Evolutionary conservation across 2,888 invertebrate species (phyloP), one percentile per base, ranked within the genome.

Genomic region (Microplitis manilae): DNA sequence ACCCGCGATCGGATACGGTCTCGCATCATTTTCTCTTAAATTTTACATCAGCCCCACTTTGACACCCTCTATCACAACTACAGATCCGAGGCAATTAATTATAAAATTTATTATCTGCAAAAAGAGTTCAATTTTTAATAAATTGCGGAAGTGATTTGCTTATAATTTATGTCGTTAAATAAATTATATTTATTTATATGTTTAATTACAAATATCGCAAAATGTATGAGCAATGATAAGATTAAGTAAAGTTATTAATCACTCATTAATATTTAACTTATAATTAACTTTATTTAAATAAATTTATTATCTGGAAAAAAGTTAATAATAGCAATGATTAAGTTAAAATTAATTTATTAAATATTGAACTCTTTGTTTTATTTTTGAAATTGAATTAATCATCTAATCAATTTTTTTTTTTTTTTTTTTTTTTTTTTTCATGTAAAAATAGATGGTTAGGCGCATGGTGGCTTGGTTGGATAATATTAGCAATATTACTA

Each of bases 401-500:
- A 50, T 50, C 5, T 9, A 13, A 9, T 50, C 6, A 15, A 8
- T 62, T 62, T 6, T n/a, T 17, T n/a, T 2, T 30, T 30, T 30
- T 30, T 30, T 4, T 30, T 20, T 62, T 62, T 6, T n/a, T 17
- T n/a, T 0, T 62, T 2, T 20, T 20, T 20, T 20, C 2, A 1
- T 20, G 0, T 30, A 17, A 30, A 9, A 68, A 78, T 71, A 91
- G 95, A 81, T 96, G 95, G 95, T 90, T 95, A 65, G 95, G 95
- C 0, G 95, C 95, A n/a, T 95, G 95, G 95, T 96, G 95, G 95
- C 86, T 95, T 68, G 95, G 94, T 1, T 95, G 94, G 93, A 90
- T 94, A 30, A 91, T 94, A 15, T 88, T 94, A 64, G 93, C 93
- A 13, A 87, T 91, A 0, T 87, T 93, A 2, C 90, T 94, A 17